Conservation (phyloP, 2,113 vertebrate genomes). For the Catharus minimus region DNA sequence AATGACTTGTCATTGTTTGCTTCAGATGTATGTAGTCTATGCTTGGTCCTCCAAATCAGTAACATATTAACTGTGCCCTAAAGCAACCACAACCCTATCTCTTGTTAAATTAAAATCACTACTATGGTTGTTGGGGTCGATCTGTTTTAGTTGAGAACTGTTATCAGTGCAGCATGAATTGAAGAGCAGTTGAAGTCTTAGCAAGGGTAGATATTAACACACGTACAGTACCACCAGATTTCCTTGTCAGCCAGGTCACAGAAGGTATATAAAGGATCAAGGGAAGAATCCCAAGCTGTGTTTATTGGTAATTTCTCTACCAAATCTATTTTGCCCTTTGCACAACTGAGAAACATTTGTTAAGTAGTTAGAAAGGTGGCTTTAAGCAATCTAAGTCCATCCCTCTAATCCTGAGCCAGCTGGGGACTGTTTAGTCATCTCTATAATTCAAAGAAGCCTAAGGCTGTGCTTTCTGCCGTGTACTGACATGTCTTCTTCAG, state of each 20-base stretch:
- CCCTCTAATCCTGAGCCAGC: slow-evolving; percentile 6
- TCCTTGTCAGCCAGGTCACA: not conserved
- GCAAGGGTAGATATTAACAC: not conserved
- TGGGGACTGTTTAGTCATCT: not conserved
- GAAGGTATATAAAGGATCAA: not conserved
- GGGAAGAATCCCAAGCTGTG: not conserved
- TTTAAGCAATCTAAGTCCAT: not conserved
- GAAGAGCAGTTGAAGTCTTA: not conserved
- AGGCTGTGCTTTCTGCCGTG: slow-evolving; percentile 22
- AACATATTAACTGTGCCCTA: not conserved
- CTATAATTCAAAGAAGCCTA: not conserved
- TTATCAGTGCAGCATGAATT: not conserved
- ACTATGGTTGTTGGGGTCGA: not conserved
- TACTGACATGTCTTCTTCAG: slow-evolving; percentile 1
- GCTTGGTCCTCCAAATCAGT: not conserved
- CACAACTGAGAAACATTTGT: not conserved
- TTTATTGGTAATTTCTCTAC: not conserved
- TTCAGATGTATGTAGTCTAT: not conserved
- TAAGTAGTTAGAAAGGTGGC: not conserved
- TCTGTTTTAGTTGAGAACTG: not conserved
- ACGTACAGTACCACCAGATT: not conserved
- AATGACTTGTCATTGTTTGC: not conserved
- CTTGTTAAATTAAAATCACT: not conserved
- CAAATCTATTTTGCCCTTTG: not conserved
- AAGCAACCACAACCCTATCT: not conserved